A percentile compares a stretch with the other conserved stretches of the same genome.
Conservation (phyloP, 2,888 invertebrate genomes). For the Cordilura impudica region DNA sequence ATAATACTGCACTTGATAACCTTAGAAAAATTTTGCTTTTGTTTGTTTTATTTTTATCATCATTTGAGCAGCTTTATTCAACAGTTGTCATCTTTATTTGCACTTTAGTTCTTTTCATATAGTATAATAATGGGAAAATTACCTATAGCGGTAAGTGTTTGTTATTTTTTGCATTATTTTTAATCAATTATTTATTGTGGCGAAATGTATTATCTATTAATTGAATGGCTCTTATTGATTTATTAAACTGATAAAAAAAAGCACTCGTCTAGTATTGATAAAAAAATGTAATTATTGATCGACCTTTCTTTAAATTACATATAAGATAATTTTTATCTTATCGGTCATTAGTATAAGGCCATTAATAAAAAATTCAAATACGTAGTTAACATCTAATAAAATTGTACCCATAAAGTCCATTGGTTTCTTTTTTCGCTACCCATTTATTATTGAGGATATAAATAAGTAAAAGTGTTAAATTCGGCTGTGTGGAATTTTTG, state of each 20-base stretch:
- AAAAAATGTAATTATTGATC: neutral
- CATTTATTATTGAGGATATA: too few relatives aligned
- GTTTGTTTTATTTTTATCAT: slow-evolving; percentile 7
- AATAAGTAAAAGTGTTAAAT: too few relatives aligned
- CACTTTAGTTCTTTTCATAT: neutral
- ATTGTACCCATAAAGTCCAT: neutral
- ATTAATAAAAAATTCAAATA: too few relatives aligned
- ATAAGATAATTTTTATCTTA: slow-evolving; percentile 7
- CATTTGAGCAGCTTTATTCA: neutral
- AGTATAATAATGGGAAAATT: slow-evolving; percentile 52
- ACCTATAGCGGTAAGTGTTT: slow-evolving; percentile 52
- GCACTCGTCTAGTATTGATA: neutral
- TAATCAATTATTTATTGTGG: neutral
- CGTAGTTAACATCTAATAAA: too few relatives aligned
- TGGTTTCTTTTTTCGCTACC: too few relatives aligned
- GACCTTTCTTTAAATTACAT: neutral
- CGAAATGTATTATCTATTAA: neutral
- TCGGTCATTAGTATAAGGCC: neutral
- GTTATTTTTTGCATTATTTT: slow-evolving; percentile 1
- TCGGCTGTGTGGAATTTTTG: too few relatives aligned
- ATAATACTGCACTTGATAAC: slow-evolving; percentile 25
- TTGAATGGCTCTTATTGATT: neutral
- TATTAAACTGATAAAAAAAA: neutral
- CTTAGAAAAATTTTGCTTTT: slow-evolving; percentile 1
- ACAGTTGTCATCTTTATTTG: slow-evolving; percentile 11